Conservation (phyloP, 2,113 vertebrate species). For the Podocnemis expansa region DNA sequence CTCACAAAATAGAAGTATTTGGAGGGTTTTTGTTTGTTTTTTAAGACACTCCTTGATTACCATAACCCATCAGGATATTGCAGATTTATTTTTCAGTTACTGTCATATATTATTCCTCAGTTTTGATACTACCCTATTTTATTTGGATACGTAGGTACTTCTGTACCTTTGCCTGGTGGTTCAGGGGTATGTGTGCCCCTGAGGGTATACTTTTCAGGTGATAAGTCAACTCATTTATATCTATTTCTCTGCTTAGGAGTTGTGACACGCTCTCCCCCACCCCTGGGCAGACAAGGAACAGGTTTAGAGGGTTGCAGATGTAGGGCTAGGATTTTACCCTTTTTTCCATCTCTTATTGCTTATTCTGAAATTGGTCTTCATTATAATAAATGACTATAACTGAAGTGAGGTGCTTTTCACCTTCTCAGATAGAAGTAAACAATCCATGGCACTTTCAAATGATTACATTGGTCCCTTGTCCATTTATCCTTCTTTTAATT, state of each 20-base stretch:
- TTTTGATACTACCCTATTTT: neutral
- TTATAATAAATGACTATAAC: neutral
- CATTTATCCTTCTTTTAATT: neutral
- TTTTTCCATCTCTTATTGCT: neutral
- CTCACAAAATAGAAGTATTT: slow-evolving; percentile 20
- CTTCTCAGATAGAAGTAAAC: neutral
- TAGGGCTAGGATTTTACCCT: neutral
- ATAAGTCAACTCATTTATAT: too few species aligned
- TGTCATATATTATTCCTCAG: neutral
- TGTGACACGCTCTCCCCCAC: too few species aligned
- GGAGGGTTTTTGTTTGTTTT: neutral
- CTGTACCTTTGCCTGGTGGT: neutral
- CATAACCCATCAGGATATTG: neutral
- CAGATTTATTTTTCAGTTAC: slow-evolving; percentile 13
- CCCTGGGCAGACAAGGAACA: too few species aligned
- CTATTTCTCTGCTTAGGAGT: too few species aligned
- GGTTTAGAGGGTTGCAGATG: too few species aligned
- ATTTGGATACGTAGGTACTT: neutral
- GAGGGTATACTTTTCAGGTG: too few species aligned
- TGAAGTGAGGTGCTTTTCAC: neutral
- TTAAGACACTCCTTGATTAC: neutral
- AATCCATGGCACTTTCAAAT: neutral
- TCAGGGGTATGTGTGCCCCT: too few species aligned
- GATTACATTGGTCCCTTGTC: neutral
- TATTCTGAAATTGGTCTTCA: neutral